Evolutionary conservation across 2,888 invertebrate species (phyloP).

Genomic region (Ophioninae sp.): DNA sequence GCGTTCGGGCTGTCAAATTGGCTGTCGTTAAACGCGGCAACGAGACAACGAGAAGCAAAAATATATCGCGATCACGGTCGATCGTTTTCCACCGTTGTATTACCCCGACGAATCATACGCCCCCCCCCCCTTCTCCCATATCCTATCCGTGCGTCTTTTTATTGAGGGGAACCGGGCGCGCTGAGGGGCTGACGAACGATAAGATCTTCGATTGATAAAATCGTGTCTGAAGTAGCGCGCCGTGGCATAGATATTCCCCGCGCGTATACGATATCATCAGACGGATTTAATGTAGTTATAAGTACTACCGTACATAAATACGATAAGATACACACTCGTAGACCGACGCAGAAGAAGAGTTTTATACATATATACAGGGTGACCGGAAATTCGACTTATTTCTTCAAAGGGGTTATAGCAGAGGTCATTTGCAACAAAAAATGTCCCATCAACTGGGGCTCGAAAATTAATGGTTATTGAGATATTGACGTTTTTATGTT

Average conservation of each 20-base stretch:
- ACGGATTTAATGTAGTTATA: conserved; percentile 38
- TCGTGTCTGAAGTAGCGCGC: conserved; percentile 25
- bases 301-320: conserved; percentile 33
- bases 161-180: conserved; percentile 7
- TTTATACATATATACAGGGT: neutral
- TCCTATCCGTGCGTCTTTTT: no score
- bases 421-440: no score
- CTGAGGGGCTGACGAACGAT: conserved; percentile 38
- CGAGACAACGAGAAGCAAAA: neutral
- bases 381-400: no score
- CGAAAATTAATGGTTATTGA: no score
- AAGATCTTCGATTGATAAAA: conserved; percentile 45
- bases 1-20: neutral
- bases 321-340: conserved; percentile 14
- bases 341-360: neutral
- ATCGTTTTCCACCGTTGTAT: no score
- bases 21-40: neutral
- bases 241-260: conserved; percentile 17
- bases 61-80: conserved; percentile 9
- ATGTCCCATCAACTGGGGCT: no score
- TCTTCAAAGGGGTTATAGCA: no score
- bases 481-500: no score
- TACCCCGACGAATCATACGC: no score
- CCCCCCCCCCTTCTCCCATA: no score
- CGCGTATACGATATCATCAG: conserved; percentile 37